Conservation (phyloP, 2,113 vertebrate genomes). For the Ciconia maguari region DNA sequence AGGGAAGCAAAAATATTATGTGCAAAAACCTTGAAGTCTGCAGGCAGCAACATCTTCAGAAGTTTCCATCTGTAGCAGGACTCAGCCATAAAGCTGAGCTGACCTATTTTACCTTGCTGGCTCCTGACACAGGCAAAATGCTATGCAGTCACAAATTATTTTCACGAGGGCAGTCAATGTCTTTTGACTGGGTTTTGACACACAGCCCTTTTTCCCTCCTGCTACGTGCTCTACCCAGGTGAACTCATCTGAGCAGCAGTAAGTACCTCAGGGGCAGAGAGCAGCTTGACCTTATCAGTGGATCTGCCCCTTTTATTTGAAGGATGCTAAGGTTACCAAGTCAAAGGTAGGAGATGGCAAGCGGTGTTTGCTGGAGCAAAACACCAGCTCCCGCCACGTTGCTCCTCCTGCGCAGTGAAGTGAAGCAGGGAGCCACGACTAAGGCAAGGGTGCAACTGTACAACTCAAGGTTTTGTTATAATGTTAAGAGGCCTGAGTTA, state of each 20-base stretch:
- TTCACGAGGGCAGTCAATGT: neutral
- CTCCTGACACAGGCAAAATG: neutral
- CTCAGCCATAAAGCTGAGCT: neutral
- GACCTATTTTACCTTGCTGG: neutral
- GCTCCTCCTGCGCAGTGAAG: neutral
- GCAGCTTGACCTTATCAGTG: neutral
- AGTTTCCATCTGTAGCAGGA: neutral
- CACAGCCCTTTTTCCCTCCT: neutral
- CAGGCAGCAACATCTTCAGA: neutral
- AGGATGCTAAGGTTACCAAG: neutral
- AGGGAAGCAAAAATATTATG: neutral
- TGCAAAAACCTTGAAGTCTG: neutral
- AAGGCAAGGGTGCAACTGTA: neutral
- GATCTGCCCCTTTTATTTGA: neutral
- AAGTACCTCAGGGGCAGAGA: neutral
- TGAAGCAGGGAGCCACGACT: neutral
- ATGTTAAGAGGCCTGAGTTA: neutral
- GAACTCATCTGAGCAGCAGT: neutral
- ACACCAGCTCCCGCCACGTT: fast-evolving
- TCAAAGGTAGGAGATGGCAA: neutral
- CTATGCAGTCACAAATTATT: neutral
- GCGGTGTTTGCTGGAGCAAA: neutral
- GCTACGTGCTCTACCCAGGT: neutral
- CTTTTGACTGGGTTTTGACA: neutral
- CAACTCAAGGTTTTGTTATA: neutral